Conservation (phyloP, 2,888 invertebrate species). For the Tenodera sinensis region DNA sequence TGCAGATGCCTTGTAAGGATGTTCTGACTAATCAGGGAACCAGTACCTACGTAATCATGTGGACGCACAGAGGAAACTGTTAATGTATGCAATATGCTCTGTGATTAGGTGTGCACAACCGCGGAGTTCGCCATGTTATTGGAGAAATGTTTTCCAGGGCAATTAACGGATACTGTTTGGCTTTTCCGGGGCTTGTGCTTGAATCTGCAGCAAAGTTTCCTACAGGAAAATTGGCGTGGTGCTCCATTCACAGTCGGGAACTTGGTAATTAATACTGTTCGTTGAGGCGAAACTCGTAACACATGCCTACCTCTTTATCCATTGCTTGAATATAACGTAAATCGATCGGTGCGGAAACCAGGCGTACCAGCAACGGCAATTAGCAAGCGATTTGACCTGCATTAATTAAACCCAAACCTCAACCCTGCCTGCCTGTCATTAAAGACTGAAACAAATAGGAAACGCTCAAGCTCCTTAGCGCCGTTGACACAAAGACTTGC, state of each 20-base stretch:
- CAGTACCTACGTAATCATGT: too few relatives aligned
- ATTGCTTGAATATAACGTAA: neutral
- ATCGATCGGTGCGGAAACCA: neutral
- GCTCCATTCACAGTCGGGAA: neutral
- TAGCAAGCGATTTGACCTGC: neutral
- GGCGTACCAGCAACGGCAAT: neutral
- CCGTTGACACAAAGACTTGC: neutral
- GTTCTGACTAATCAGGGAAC: too few relatives aligned
- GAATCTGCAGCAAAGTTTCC: neutral
- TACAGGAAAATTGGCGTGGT: neutral
- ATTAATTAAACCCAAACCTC: neutral
- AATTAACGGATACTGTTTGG: neutral
- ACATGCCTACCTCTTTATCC: neutral
- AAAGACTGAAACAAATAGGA: neutral
- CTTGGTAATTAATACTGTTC: neutral
- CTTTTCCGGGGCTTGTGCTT: neutral
- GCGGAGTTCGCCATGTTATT: neutral
- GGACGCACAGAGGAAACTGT: too few relatives aligned
- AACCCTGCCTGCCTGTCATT: neutral
- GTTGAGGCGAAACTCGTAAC: neutral
- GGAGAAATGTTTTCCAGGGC: neutral
- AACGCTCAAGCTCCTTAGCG: neutral
- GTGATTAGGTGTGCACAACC: neutral
- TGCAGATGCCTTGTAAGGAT: too few relatives aligned
- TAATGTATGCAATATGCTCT: neutral